Evolutionary conservation across 2,888 invertebrate genomes (phyloP), one percentile per base, ranked within the genome.

Genomic region (Drosophila nr. fundita): DNA sequence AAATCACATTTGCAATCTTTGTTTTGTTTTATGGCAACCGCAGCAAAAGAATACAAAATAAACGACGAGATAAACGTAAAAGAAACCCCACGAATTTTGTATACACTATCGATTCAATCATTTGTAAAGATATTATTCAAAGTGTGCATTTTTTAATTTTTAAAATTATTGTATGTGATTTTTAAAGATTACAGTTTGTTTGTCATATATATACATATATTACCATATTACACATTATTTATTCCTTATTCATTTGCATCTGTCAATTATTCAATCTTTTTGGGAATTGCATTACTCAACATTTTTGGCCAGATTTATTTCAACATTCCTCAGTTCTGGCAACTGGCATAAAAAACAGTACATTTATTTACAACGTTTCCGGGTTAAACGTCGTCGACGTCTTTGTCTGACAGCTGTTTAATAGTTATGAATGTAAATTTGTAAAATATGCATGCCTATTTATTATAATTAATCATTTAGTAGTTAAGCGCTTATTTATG

Each of bases 1-100:
- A 71, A 68, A 84, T 52, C 13, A 36, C 55, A 54, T 45, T 68
- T 76, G 68, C 49, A 67, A 65, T 68, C 52, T 63, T 74, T 48
- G 34, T 30, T 63, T 40, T 70, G 53, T 54, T 74, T 71, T 49
- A 52, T 45, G 29, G 50, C 49, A 52, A 77, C 27, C 57, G 30
- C 55, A 27, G 60, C 58, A 61, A 65, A 71, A 52, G 24, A 50
- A 68, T 64, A 67, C 50, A 55, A 60, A 52, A 59, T 49, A 57
- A 61, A 49, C 36, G 15, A 29, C 8, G 18, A 40, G 52, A 38
- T 10, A 53, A 58, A 65, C 54, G 30, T 36, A 38, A 52, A 30
- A 34, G 30, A 21, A 54, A 48, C 24, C 8, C 21, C 36, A 34
- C 53, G 42, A 57, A 24, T 27, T 18, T 49, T 52, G 30, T 48